Base-by-base conservation (phyloP, 2,888 invertebrate species). In the Ochlodes sylvanus region DNA sequence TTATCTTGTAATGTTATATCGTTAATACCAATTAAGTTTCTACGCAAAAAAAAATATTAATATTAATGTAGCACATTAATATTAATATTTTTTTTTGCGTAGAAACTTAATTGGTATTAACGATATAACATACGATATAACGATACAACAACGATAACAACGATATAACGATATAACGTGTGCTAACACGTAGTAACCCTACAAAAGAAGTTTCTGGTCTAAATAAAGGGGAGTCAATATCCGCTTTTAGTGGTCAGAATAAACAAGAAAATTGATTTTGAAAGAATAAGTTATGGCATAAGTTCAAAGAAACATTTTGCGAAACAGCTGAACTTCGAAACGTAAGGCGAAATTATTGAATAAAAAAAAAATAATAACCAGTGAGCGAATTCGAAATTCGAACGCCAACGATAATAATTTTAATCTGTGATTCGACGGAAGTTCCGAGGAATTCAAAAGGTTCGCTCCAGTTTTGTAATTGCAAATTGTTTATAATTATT, bases 231-330 rank as follows among this genome's bases (percentile, higher is more conserved):
- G 78, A 73, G 73, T 76, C 80, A 82, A 85, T 84, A 85, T 83
- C 84, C 72, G 86, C 83, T 79, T 81, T 84, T 85, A 88, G 81
- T 82, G 84, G 79, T 83, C 86, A 86, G 85, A 86, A 87, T 88
- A 90, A 90, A 91, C 87, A 89, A 83, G 89, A 87, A 91, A 92
- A 92, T 92, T 92, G 91, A 92, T 91, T 92, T 88, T 88, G 84
- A 88, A 87, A 77, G 79, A 82, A 80, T 85, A 83, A 85, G 76
- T 80, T 85, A 84, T 78, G 79, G 75, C 76, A 77, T 79, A 76
- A 78, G 70, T 88, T 91, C 89, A 88, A 72, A 82, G 89, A 89
- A 90, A 84, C 79, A 83, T 84, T 87, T 87, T 76, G 73, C 69
- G 56, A 75, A 75, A 77, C 76, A 79, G 78, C 77, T 73, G 78